Base-by-base conservation (phyloP, 1,140 invertebrate species). In the Drosophila cardini region DNA sequence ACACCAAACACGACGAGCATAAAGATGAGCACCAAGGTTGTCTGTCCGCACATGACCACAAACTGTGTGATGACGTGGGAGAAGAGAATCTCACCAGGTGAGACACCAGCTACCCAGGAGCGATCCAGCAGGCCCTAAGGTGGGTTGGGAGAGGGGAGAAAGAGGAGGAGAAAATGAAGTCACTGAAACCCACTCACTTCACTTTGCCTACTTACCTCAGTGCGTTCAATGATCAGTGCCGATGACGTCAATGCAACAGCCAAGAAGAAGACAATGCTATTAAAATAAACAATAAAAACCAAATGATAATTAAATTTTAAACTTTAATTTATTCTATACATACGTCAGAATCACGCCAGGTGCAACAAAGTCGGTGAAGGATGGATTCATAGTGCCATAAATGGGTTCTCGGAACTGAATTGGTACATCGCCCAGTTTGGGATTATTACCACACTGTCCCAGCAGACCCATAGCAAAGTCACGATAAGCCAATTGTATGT, bases 291-390 rank as follows among this genome's bases (percentile, higher is more conserved):
- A 46, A 48, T 45, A 16, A 40, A 26, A 67, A 60, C 34, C 4
- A 72, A 71, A 26, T 26, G 21, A 4, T 26, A 53, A 30, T 65
- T 43, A n/a, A 18, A 30, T 42, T 43, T 56, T 56, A 4, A 40
- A 16, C 9, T 43, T 13, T 36, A 36, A 32, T 26, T 32, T 43
- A 56, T 52, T 16, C 11, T 3, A 43, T 32, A 93, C 95, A 95
- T 93, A 98, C 97, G 97, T 98, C 72, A 98, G 93, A 89, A 98
- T 98, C 60, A 99, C 96, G 77, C 98, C 98, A 38, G 98, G 98
- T 30, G 98, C 97, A 72, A 98, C 98, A 92, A 99, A 99, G 92
- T 98, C 97, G 2, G 97, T 98, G 90, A 98, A 98, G 64, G 96
- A 97, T 16, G 97, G 97, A 79, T 96, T 94, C 77, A 94, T 95